Base-by-base conservation (phyloP, 2,888 invertebrate genomes). In the Cylloceria caligata region DNA sequence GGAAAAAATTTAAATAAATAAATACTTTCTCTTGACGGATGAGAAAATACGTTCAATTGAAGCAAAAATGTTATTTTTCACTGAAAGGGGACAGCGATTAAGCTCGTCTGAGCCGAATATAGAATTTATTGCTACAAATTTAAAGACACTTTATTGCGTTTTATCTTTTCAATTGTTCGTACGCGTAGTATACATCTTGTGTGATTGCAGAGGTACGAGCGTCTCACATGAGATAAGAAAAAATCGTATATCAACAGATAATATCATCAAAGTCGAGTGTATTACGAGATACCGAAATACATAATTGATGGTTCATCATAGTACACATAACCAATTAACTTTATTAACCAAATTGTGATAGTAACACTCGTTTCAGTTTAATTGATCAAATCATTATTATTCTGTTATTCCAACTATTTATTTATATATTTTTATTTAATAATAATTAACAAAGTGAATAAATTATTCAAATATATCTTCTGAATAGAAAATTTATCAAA, bases 161-260 rank as follows among this genome's bases (percentile, higher is more conserved):
- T 21, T 34, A n/a, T 57, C 2, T n/a, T 1, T 30, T 30, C 57
- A 30, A 34, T 60, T 34, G 19, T 19, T 3, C 19, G 60, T 36
- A 19, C 30, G 19, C 34, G 34, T 36, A 52, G 9, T 24, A 24
- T 13, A 24, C 47, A 49, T n/a, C 47, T n/a, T 27, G 57, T 30
- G 5, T 57, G 30, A 1, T 30, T 16, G 57, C 30, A 5, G 30
- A 34, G n/a, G 57, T 34, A 30, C 16, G n/a, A 30, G 57, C 0
- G 6, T 34, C 5, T 30, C 6, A 0, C n/a, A 45, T n/a, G 34
- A 16, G 65, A 65, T 42, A 67, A 67, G 27, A 0, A 11, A 47
- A 49, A 67, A 49, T 67, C 47, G 27, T 47, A 30, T 19, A 16
- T 19, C 19, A 67, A 27, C 34, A 21, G 67, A 67, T n/a, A n/a